Conservation (phyloP, 2,888 invertebrate genomes). For the Nebria brevicollis region DNA sequence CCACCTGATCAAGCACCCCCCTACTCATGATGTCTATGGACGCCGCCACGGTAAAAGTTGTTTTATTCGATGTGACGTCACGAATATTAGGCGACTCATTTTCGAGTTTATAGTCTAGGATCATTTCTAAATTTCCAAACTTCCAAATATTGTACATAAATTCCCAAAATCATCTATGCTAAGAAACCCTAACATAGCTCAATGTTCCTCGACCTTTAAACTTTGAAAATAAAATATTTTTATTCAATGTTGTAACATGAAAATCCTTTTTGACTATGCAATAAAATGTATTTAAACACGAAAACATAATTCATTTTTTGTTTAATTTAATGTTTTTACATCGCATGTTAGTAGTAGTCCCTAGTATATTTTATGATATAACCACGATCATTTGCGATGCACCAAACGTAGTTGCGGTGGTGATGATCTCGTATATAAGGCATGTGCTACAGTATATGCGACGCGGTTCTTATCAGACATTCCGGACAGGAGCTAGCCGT, state of each 20-base stretch:
- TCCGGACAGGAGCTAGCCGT: slow-evolving; percentile 27
- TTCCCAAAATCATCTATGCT: too few relatives aligned
- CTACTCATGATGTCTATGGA: neutral
- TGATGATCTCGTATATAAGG: slow-evolving; percentile 11
- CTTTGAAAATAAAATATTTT: too few relatives aligned
- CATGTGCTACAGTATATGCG: slow-evolving; percentile 12
- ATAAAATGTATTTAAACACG: too few relatives aligned
- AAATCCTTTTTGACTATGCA: too few relatives aligned
- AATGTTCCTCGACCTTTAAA: too few relatives aligned
- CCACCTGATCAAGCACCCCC: slow-evolving; percentile 2
- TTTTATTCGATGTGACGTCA: slow-evolving; percentile 32
- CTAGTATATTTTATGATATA: neutral
- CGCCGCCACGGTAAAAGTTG: slow-evolving; percentile 23
- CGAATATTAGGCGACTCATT: neutral
- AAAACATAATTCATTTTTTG: too few relatives aligned
- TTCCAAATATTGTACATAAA: neutral
- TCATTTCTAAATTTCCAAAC: neutral
- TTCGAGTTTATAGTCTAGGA: neutral
- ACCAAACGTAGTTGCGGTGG: neutral
- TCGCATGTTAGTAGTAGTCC: neutral
- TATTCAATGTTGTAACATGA: too few relatives aligned
- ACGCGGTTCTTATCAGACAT: slow-evolving; percentile 27
- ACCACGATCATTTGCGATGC: slow-evolving; percentile 6
- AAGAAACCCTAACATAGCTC: too few relatives aligned
- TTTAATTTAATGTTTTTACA: neutral